Conservation (phyloP, 2,888 invertebrate genomes). For the Hermaeophaga mercurialis region DNA sequence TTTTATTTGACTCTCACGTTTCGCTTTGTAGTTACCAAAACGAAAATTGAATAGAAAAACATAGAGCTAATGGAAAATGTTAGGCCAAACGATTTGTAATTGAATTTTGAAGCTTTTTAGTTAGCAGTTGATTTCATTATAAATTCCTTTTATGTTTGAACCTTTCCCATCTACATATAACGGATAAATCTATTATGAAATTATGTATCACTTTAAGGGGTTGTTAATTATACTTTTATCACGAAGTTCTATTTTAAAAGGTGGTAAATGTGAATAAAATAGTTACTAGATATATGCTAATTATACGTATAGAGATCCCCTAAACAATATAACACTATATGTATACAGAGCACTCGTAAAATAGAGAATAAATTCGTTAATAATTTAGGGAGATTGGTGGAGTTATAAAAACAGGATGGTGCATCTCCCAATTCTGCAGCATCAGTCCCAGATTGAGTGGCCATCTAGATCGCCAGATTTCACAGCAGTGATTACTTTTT, state of each 20-base stretch:
- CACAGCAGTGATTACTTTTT: no score
- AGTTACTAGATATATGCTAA: no score
- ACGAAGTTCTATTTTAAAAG: slow-evolving; percentile 25
- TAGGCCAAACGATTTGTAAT: slow-evolving; percentile 37
- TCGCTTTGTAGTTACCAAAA: slow-evolving; percentile 7
- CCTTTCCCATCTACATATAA: slow-evolving; percentile 52
- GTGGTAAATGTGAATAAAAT: slow-evolving; percentile 1
- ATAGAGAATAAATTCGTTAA: no score
- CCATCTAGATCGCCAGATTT: no score
- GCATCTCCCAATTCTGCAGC: no score
- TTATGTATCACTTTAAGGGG: slow-evolving; percentile 52
- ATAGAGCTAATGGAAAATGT: slow-evolving; percentile 31
- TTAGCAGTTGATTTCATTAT: slow-evolving; percentile 49
- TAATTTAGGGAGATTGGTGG: no score
- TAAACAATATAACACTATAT: no score
- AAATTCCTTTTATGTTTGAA: slow-evolving; percentile 50
- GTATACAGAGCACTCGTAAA: no score
- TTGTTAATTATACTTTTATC: slow-evolving; percentile 51
- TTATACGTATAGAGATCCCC: no score
- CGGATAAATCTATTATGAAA: slow-evolving; percentile 53
- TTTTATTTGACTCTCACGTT: neutral
- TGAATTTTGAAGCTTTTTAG: slow-evolving; percentile 53
- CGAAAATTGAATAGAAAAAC: slow-evolving; percentile 19
- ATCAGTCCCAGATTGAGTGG: no score
- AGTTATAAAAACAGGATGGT: no score